Percentiles rank a stretch among this genome's conserved stretches.
These are phyloP conservation scores for Orchesella cincta DNA, from an alignment of 1,140 invertebrate genomes.

Conservation along the genomic window DNA sequence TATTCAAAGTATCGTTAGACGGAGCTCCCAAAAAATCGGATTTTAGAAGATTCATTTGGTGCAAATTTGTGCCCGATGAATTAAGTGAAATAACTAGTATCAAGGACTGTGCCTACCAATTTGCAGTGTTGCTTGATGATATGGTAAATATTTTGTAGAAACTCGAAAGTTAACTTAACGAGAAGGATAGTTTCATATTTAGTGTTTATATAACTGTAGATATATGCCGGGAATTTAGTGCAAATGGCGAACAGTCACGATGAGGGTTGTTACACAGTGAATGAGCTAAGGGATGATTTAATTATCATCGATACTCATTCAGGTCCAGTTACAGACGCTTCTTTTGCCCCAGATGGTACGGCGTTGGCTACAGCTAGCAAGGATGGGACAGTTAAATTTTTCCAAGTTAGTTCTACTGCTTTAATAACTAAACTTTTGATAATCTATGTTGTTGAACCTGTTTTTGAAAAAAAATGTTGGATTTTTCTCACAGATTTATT, in stretches of 20 bases:
- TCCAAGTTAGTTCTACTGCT: slow-evolving; percentile 66
- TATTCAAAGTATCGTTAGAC: slow-evolving; percentile 61
- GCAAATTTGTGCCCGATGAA: slow-evolving; percentile 77
- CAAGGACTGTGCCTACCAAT: slow-evolving; percentile 74
- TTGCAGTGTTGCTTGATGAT: slow-evolving; percentile 77
- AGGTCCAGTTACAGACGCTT: slow-evolving; percentile 76
- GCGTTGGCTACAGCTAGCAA: slow-evolving; percentile 83
- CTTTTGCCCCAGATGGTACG: slow-evolving; percentile 90
- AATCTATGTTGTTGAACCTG: not conserved
- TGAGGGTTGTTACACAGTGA: slow-evolving; percentile 57
- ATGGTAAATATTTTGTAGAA: slow-evolving; percentile 64
- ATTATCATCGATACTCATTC: slow-evolving; percentile 70
- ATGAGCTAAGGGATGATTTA: slow-evolving; percentile 62
- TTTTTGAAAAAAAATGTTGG: not conserved
- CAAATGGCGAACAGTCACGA: slow-evolving; percentile 61
- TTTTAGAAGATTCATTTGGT: slow-evolving; percentile 79
- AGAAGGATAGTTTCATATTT: not conserved
- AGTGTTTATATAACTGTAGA: slow-evolving; percentile 55
- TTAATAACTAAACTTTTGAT: slow-evolving; percentile 16
- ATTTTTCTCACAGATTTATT: slow-evolving; percentile 32
- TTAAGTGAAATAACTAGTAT: slow-evolving; percentile 49
- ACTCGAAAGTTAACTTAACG: not conserved
- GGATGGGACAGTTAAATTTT: slow-evolving; percentile 89
- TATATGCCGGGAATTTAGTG: slow-evolving; percentile 66
- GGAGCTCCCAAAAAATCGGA: slow-evolving; percentile 55